phyloP scores from a whole-genome alignment of 2,113 vertebrate genomes.

The human region DNA sequence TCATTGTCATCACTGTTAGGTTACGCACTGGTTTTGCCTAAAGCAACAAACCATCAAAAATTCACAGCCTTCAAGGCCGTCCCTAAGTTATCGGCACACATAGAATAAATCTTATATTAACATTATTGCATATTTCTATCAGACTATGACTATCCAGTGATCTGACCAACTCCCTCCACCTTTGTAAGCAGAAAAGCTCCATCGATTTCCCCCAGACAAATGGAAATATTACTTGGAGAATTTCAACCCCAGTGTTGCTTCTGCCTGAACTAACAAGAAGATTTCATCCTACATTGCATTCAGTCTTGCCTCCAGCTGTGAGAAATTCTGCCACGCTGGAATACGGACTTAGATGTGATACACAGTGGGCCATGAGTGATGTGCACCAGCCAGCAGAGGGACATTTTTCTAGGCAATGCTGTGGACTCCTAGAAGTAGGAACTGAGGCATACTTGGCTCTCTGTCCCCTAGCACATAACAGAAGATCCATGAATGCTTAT shows the following conservation, averaged over 20 bases:
- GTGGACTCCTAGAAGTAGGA: not conserved
- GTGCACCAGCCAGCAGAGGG: not conserved
- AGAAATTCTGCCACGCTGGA: not conserved
- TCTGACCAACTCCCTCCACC: not conserved
- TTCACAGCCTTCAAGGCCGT: not conserved
- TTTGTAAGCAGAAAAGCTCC: slow-evolving; percentile 41
- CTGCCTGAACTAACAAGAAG: slow-evolving; percentile 5
- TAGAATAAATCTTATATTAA: not conserved
- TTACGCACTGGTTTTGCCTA: slow-evolving; percentile 29
- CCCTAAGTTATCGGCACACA: not conserved
- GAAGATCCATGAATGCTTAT: not conserved
- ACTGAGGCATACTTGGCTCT: not conserved
- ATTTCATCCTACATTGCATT: not conserved
- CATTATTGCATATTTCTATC: slow-evolving; percentile 48
- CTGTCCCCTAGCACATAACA: not conserved
- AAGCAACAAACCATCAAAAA: slow-evolving; percentile 49
- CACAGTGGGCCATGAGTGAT: not conserved
- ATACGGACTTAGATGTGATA: not conserved
- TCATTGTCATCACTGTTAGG: slow-evolving; percentile 28
- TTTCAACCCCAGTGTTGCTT: not conserved
- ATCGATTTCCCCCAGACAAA: slow-evolving; percentile 23
- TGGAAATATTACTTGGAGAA: slow-evolving; percentile 33
- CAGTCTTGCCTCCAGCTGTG: not conserved
- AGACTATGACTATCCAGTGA: not conserved
- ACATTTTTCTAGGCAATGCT: not conserved